Evolutionary conservation across 2,888 invertebrate species (phyloP), one percentile per base, ranked within the genome.

Genomic region (Cheilosia vulpina): DNA sequence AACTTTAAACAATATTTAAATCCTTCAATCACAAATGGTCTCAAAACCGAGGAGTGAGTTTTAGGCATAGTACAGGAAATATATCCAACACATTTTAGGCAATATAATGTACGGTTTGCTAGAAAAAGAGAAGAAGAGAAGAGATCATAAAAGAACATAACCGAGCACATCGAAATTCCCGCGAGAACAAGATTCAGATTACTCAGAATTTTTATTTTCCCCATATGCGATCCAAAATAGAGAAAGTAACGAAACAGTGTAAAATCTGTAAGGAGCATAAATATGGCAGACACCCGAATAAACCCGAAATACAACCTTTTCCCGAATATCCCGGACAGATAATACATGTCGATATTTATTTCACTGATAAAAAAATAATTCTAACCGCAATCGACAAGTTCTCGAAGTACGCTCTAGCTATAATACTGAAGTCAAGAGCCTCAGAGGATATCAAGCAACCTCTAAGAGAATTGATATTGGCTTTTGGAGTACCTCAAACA

Each of bases 11-110:
- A 52, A 24, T 73, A 73, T 27, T 19, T 76, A 19, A 65, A 82
- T 43, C 76, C 65, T 15, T 62, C 63, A 11, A 52, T 57, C 0
- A 73, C 65, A 38, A 76, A 75, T 17, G 65, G 81, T 19, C 43
- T 76, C 11, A 57, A 68, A 62, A 68, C 80, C 2, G 17, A 47
- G 7, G 47, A 47, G 11, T 2, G 19, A 6, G 7, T 6, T 9
- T 2, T 19, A 19, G 47, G 47, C 7, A 47, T 19, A 9, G 9
- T 47, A 9, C 47, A 21, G 19, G 19, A 47, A 47, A 47, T 47
- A 2, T 47, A 47, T 19, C 47, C 47, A 47, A 9, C 11, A 21
- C 50, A 19, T 21, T 50, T 50, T 50, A 50, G 21, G 2, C 50
- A 50, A 21, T 50, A 50, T 50, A 21, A 21, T 31, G 3, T 7